Percentiles rank a stretch among this genome's conserved stretches.
phyloP scores from a whole-genome alignment of 2,113 vertebrate genomes.

The Zeus faber region DNA sequence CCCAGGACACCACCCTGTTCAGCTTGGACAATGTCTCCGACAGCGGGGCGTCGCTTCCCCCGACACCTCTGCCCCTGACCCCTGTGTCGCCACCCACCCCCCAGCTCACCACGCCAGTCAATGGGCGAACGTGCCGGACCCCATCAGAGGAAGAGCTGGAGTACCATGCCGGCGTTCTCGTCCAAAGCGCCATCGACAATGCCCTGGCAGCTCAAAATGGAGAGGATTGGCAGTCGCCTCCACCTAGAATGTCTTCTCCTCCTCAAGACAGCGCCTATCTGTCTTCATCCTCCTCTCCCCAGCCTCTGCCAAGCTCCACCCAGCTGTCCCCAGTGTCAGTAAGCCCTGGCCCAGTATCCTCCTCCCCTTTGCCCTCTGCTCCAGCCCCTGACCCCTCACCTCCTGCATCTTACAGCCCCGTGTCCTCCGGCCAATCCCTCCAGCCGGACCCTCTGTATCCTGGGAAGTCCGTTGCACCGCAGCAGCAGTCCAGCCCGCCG shows the following conservation, averaged over 20 bases:
- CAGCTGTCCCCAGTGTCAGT: conserved; percentile 22
- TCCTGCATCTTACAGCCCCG: conserved; percentile 36
- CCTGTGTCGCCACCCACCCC: conserved; percentile 77
- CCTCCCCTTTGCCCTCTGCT: conserved; percentile 35
- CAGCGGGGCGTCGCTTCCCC: conserved; percentile 84
- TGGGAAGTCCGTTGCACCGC: conserved; percentile 23
- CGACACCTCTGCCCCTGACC: conserved; percentile 79
- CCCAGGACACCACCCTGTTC: conserved; percentile 90
- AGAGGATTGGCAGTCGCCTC: conserved; percentile 60
- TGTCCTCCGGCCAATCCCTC: conserved; percentile 37
- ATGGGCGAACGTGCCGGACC: conserved; percentile 68
- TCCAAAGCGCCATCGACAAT: conserved; percentile 90
- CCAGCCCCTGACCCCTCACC: neutral
- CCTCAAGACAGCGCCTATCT: conserved; percentile 37
- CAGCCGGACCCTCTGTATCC: conserved; percentile 18
- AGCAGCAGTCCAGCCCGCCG: conserved; percentile 11
- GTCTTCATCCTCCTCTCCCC: conserved; percentile 42
- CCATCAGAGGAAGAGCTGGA: conserved; percentile 83
- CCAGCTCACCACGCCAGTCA: conserved; percentile 77
- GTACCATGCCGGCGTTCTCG: conserved; percentile 88
- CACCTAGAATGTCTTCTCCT: conserved; percentile 35
- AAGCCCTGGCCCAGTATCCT: conserved; percentile 55
- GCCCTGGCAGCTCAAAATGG: conserved; percentile 85
- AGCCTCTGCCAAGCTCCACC: conserved; percentile 5
- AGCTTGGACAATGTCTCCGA: conserved; percentile 95